A percentile compares a stretch with the other conserved stretches of the same genome.
phyloP scores from a whole-genome alignment of 2,113 vertebrate species.

The Gobius niger region DNA sequence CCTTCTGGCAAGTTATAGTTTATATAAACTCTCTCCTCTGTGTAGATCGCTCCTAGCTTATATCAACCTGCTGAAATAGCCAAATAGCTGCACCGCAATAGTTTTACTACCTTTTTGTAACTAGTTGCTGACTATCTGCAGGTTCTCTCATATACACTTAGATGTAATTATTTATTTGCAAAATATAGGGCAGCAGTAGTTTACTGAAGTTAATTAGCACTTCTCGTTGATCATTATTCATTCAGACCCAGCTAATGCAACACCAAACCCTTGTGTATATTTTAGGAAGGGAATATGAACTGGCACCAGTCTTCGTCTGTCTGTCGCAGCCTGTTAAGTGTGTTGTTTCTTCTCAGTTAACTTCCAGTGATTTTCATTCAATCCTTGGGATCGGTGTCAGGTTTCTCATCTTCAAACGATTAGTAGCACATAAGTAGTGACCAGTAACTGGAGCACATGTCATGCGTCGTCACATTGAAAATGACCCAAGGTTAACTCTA shows the following conservation, averaged over 20 bases:
- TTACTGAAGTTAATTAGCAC: not conserved
- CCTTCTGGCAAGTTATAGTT: not conserved
- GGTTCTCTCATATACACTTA: not conserved
- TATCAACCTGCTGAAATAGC: too few relatives aligned
- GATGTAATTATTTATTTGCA: not conserved
- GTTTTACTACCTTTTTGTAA: too few relatives aligned
- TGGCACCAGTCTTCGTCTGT: not conserved
- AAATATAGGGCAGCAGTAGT: not conserved
- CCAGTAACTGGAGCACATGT: slow-evolving; percentile 48
- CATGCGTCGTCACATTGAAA: slow-evolving; percentile 13
- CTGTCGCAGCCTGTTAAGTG: not conserved
- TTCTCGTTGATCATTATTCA: not conserved
- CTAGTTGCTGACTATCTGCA: too few relatives aligned
- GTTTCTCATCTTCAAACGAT: slow-evolving; percentile 43
- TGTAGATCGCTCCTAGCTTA: too few relatives aligned
- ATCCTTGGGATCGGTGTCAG: slow-evolving; percentile 28
- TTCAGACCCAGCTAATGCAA: not conserved
- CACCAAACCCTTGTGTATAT: slow-evolving; percentile 16
- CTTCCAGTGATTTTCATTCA: slow-evolving; percentile 37
- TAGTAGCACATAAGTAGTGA: slow-evolving; percentile 33
- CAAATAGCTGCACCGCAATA: too few relatives aligned
- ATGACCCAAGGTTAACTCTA: not conserved
- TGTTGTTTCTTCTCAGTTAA: slow-evolving; percentile 16
- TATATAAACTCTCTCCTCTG: too few relatives aligned
- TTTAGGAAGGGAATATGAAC: slow-evolving; percentile 18